These are phyloP conservation scores for Ianthella basta DNA, from an alignment of 37 sponge, comb jelly and placozoan genomes.

Conservation along the genomic window DNA sequence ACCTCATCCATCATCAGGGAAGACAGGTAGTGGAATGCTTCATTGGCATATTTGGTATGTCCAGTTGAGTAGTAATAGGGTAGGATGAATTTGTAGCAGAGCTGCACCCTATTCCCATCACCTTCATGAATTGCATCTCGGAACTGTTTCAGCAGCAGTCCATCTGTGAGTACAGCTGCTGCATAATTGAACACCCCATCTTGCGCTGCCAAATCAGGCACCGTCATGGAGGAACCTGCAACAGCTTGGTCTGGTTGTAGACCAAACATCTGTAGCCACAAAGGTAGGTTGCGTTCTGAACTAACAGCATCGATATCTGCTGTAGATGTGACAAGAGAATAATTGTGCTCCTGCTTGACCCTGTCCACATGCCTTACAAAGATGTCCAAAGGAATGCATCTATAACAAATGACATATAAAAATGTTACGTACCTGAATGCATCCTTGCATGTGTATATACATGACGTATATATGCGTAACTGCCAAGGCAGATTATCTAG, in stretches of 20 bases:
- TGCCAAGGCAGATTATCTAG: too few relatives aligned
- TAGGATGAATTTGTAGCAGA: slow-evolving; percentile 44
- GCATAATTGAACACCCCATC: slow-evolving; percentile 45
- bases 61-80: slow-evolving; percentile 18
- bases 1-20: background rate
- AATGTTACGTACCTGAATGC: too few relatives aligned
- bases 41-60: slow-evolving; percentile 39
- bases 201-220: background rate
- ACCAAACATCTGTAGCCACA: background rate
- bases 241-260: background rate
- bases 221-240: background rate
- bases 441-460: too few relatives aligned
- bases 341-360: background rate
- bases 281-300: background rate
- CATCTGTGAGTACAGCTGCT: slow-evolving; percentile 43
- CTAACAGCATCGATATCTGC: background rate
- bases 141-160: slow-evolving; percentile 24
- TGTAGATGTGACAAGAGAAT: background rate
- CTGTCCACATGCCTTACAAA: background rate
- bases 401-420: too few relatives aligned
- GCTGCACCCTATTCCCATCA: slow-evolving; percentile 26
- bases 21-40: slow-evolving; percentile 13
- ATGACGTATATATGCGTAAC: too few relatives aligned
- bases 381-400: background rate
- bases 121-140: slow-evolving; percentile 54